phyloP scores from a whole-genome alignment of 2,113 vertebrate genomes.

The Natator depressus region DNA sequence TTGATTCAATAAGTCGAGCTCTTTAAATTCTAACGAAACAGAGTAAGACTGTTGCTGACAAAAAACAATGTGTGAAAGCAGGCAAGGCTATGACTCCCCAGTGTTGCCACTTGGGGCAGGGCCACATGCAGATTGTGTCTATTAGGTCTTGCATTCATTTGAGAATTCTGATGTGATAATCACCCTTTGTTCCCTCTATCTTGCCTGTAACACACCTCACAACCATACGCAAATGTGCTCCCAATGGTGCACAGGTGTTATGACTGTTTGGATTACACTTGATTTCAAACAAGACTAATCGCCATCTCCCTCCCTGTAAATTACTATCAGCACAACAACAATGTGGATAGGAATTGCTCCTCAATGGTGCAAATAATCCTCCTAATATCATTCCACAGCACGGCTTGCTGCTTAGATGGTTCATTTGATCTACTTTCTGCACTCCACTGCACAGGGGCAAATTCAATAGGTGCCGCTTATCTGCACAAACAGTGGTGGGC shows the following conservation, averaged over 20 bases:
- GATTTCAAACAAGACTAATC: neutral
- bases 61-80: neutral
- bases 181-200: neutral
- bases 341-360: neutral
- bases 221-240: neutral
- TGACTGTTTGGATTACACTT: neutral
- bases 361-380: neutral
- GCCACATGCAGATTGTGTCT: rapidly evolving
- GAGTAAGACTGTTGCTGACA: constrained; percentile 12
- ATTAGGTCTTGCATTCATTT: neutral
- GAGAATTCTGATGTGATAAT: neutral
- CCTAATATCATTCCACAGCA: neutral
- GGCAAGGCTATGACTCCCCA: rapidly evolving
- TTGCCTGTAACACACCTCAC: neutral
- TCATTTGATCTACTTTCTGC: neutral
- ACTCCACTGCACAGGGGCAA: neutral
- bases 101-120: neutral
- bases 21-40: neutral
- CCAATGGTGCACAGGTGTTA: neutral
- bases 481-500: rapidly evolving
- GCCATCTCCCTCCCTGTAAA: neutral
- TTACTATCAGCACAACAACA: neutral
- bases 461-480: neutral
- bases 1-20: constrained; percentile 4
- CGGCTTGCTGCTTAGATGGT: neutral